Evolutionary conservation across 1,140 invertebrate species (phyloP).

Genomic region (Papilio aristodemus): DNA sequence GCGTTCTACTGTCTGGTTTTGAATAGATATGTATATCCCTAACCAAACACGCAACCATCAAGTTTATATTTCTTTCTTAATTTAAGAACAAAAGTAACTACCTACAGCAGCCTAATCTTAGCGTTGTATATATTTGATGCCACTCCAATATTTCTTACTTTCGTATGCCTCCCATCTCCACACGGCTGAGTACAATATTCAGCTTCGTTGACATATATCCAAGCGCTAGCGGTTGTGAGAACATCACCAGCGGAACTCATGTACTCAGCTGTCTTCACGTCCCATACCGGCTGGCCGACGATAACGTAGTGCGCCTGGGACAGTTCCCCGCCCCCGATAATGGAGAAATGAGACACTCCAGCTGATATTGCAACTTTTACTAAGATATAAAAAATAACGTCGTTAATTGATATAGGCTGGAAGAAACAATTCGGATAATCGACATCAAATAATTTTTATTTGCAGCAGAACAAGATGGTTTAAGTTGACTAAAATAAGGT

Average conservation of each 20-base stretch:
- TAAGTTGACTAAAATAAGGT: too few relatives aligned
- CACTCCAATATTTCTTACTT: slow-evolving; percentile 47
- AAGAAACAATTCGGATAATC: neutral
- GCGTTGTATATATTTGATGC: too few relatives aligned
- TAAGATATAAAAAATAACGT: slow-evolving; percentile 46
- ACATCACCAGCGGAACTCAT: slow-evolving; percentile 74
- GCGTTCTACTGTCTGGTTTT: too few relatives aligned
- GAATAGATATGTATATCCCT: too few relatives aligned
- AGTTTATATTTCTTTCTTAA: too few relatives aligned
- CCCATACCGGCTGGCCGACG: slow-evolving; percentile 83
- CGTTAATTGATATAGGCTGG: neutral
- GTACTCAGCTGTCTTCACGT: slow-evolving; percentile 80
- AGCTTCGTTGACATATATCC: slow-evolving; percentile 71
- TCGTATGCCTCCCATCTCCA: slow-evolving; percentile 60
- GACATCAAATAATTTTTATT: too few relatives aligned
- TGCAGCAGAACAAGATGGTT: too few relatives aligned
- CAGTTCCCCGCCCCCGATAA: slow-evolving; percentile 77
- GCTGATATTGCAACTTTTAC: slow-evolving; percentile 84
- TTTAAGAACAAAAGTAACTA: too few relatives aligned
- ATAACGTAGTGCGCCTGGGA: slow-evolving; percentile 81
- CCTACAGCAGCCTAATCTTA: too few relatives aligned
- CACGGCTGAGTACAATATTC: slow-evolving; percentile 64
- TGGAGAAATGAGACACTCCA: slow-evolving; percentile 81
- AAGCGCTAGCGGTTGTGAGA: slow-evolving; percentile 70
- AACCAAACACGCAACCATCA: too few relatives aligned